Conservation (phyloP, 2,888 invertebrate genomes). For the Alviniconcha strummeri region DNA sequence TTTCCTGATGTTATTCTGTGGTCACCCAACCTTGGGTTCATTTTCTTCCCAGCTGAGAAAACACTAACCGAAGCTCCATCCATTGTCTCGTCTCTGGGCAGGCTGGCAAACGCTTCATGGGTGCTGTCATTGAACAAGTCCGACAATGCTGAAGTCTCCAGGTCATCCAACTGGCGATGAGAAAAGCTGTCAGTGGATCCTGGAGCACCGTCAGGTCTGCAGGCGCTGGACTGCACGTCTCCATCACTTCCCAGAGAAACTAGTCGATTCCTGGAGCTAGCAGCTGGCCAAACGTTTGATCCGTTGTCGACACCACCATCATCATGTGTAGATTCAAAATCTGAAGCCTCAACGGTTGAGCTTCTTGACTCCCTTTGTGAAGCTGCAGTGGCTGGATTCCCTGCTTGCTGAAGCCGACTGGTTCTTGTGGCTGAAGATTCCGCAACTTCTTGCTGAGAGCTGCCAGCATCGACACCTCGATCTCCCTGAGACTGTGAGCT, state of each 20-base stretch:
- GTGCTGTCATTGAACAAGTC: constrained; percentile 27
- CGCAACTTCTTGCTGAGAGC: neutral
- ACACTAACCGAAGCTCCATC: too few species aligned
- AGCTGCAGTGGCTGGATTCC: neutral
- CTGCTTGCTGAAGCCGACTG: constrained; percentile 6
- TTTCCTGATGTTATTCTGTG: too few species aligned
- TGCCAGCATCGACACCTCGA: neutral
- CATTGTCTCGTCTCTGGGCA: too few species aligned
- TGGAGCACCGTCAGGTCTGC: neutral
- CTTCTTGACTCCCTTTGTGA: neutral
- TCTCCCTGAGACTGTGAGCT: constrained; percentile 9
- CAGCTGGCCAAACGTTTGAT: too few species aligned
- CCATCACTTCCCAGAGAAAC: too few species aligned
- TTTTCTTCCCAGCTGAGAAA: too few species aligned
- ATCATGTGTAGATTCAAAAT: too few species aligned
- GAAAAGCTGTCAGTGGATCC: neutral
- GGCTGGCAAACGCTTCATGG: neutral
- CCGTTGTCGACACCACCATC: too few species aligned
- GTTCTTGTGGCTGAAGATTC: neutral
- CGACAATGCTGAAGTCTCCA: constrained; percentile 10
- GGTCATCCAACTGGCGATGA: neutral
- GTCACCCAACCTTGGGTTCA: too few species aligned
- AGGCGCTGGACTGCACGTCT: too few species aligned
- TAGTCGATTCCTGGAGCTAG: too few species aligned
- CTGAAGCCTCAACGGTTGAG: too few species aligned